A percentile compares a stretch with the other conserved stretches of the same genome.
Conservation (phyloP, 2,797 vertebrate species). For the Schizopygopsis pylzovi region DNA sequence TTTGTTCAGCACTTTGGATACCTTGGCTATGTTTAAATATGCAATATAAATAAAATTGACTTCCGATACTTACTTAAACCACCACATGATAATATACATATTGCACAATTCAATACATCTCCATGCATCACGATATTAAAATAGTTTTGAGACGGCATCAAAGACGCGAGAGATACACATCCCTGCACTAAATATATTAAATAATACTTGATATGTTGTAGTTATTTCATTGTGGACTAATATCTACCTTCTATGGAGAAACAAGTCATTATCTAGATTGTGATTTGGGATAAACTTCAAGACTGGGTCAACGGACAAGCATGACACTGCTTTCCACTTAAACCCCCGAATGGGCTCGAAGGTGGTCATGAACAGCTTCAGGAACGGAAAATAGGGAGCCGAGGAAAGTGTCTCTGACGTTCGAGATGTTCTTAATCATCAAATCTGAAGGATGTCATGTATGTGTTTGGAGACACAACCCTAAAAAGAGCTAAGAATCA, state of each 20-base stretch:
- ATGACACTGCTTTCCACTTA: slow-evolving; percentile 51
- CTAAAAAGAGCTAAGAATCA: background rate
- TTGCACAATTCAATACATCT: no score
- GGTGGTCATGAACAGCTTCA: slow-evolving; percentile 37
- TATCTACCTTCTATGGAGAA: background rate
- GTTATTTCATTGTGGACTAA: background rate
- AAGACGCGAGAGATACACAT: background rate
- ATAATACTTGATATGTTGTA: no score
- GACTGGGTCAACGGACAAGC: background rate
- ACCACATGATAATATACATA: no score
- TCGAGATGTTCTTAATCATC: slow-evolving; percentile 27
- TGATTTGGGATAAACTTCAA: slow-evolving; percentile 19
- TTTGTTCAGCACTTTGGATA: no score
- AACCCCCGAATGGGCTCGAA: background rate
- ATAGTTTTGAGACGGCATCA: background rate
- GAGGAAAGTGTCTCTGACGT: slow-evolving; percentile 26
- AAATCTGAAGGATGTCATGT: slow-evolving; percentile 43
- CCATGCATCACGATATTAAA: background rate
- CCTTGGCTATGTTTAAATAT: no score
- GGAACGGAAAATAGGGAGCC: background rate
- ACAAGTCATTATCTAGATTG: background rate
- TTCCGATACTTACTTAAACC: no score
- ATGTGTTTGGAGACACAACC: no score
- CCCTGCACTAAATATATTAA: no score
- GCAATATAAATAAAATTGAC: no score